Base-by-base conservation (phyloP, 1,140 invertebrate species). In the Drosophila ananassae region DNA sequence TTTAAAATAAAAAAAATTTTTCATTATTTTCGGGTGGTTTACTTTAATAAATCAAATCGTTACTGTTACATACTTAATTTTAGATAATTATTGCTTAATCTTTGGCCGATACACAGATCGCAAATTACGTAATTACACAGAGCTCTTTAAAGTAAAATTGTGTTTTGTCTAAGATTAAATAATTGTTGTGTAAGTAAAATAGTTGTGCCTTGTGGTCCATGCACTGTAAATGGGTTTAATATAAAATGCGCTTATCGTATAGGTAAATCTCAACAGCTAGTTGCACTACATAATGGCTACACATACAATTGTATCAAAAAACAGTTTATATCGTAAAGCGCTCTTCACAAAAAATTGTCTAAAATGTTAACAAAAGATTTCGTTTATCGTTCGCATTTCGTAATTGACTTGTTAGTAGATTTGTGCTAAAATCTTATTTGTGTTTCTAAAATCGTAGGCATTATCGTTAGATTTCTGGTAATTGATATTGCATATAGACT, bases 21-120 rank as follows among this genome's bases (percentile, higher is more conserved):
- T 5, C 6, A 3, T 41, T 50, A 4, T 25, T 52, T 50, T 30
- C 30, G 3, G 24, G 13, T 13, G 39, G n/a, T 2, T 28, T 41
- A 34, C 12, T 39, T 30, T 67, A 44, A 34, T 57, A 22, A 30
- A 44, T 30, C 25, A 32, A 57, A 57, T 47, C 28, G 51, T 56
- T 47, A 56, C 59, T 25, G 50, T 56, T 47, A 56, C 59, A 51
- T 46, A 41, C 83, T 87, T 89, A 89, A 47, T 47, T 69, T 17
- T 82, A 89, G 24, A 75, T 73, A 81, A 89, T 87, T 87, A 89
- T 89, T 87, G 79, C 75, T 87, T 79, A 87, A 89, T 87, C 82
- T 87, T 87, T 87, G 82, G 82, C 82, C 82, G 76, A 89, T 82
- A 64, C 82, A 72, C 78, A 85, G 82, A 85, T 85, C 82, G 82